A percentile compares a stretch with the other conserved stretches of the same genome.
phyloP scores from a whole-genome alignment of 2,797 vertebrate species.

The Natrix natrix region DNA sequence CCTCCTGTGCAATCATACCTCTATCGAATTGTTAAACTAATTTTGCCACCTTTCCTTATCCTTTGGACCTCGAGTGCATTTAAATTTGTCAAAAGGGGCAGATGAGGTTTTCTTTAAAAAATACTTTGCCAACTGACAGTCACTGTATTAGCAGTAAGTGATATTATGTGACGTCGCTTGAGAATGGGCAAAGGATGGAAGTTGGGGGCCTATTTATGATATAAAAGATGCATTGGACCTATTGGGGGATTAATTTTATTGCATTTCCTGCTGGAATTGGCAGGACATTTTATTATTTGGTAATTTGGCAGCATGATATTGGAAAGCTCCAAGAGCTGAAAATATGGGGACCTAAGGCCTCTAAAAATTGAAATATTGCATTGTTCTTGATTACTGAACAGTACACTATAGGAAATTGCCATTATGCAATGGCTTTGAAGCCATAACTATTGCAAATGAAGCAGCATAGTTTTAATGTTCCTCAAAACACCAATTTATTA shows the following conservation, averaged over 20 bases:
- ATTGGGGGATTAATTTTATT: not conserved
- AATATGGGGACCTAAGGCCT: not conserved
- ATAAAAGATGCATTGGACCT: not conserved
- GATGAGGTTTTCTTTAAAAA: not conserved
- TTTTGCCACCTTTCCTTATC: not conserved
- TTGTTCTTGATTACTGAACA: not conserved
- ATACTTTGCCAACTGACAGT: not conserved
- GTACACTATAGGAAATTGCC: not conserved
- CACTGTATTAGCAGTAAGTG: not conserved
- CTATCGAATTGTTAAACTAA: not conserved
- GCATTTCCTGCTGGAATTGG: not conserved
- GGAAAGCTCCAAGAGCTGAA: not conserved
- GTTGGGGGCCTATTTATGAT: not conserved
- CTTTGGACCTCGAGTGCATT: not conserved
- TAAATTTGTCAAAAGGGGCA: not conserved
- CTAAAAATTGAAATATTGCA: not conserved
- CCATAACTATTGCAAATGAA: not conserved
- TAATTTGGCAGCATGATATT: not conserved
- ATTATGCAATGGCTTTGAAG: not conserved
- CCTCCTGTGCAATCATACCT: not conserved
- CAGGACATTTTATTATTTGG: not conserved
- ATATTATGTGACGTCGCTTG: not conserved
- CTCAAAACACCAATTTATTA: no score
- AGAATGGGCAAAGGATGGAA: not conserved
- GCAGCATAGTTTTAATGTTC: not conserved